Evolutionary conservation across 2,797 vertebrate species (phyloP).

Genomic region (Macropus fuliginosus): DNA sequence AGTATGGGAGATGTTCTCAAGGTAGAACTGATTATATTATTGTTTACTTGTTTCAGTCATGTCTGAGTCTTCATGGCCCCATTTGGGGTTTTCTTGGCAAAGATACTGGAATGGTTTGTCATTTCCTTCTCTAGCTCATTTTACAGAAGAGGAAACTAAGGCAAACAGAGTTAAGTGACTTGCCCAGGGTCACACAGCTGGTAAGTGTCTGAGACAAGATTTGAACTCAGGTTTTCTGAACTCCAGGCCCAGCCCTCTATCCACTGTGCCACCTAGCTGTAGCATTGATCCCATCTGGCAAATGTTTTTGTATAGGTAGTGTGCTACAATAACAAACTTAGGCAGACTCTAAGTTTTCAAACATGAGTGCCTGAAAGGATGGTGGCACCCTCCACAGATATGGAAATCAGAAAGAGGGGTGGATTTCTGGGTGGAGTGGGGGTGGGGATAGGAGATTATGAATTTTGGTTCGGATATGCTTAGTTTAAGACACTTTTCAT

Average conservation of each 20-base stretch:
- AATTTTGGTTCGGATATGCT: not conserved
- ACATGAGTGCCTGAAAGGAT: not conserved
- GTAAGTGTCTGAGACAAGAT: not conserved
- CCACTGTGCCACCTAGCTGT: not conserved
- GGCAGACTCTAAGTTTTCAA: not conserved
- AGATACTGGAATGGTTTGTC: not conserved
- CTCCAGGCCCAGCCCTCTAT: not conserved
- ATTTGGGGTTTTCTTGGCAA: not conserved
- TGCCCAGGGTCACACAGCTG: not conserved
- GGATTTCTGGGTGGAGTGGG: not conserved
- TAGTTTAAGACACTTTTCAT: not conserved
- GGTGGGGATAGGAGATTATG: not conserved
- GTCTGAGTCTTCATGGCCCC: not conserved
- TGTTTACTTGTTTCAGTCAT: not conserved
- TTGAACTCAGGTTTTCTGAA: not conserved
- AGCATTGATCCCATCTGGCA: not conserved
- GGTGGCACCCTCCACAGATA: not conserved
- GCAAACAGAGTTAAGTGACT: not conserved
- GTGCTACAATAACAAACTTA: not conserved
- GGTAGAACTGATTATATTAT: not conserved
- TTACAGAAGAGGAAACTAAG: not conserved
- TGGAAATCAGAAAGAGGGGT: not conserved
- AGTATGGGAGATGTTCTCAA: not conserved
- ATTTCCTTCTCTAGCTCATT: not conserved
- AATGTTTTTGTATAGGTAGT: not conserved